Conservation (phyloP, 2,888 invertebrate genomes). For the Caenorhabditis virilis region DNA sequence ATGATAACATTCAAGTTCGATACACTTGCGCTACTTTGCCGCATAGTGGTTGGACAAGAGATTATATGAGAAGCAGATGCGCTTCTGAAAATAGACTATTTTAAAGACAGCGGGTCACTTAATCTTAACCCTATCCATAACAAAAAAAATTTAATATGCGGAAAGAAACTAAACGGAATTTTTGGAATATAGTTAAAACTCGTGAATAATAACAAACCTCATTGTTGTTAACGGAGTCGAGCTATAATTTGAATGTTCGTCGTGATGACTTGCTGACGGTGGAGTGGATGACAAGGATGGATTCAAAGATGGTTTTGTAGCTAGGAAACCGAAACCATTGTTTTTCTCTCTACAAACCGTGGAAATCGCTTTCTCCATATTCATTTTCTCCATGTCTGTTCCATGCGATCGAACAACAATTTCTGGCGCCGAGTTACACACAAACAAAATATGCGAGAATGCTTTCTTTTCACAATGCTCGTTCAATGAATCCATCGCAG, state of each 20-base stretch:
- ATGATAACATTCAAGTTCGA: conserved; percentile 4
- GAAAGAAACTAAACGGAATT: too few relatives aligned
- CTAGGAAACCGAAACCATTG: not conserved
- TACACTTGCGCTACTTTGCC: not conserved
- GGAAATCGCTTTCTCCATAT: conserved; percentile 1
- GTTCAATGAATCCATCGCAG: conserved; percentile 14
- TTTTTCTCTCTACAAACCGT: conserved; percentile 5
- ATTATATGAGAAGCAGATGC: conserved; percentile 8
- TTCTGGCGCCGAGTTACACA: conserved; percentile 16
- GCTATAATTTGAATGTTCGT: conserved; percentile 1
- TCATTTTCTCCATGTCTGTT: too few relatives aligned
- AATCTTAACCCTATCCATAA: too few relatives aligned
- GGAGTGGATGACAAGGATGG: not conserved
- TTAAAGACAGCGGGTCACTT: too few relatives aligned
- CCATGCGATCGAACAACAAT: conserved; percentile 3
- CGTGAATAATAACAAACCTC: too few relatives aligned
- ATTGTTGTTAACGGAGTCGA: not conserved
- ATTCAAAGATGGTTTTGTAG: not conserved
- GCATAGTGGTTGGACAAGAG: conserved; percentile 8
- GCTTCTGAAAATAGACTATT: conserved; percentile 19
- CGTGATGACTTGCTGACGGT: conserved; percentile 4
- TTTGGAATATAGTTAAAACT: too few relatives aligned
- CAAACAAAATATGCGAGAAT: conserved; percentile 23
- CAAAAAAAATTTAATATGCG: too few relatives aligned
- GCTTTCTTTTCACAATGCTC: conserved; percentile 5